These are phyloP conservation scores for Euclidia mi DNA, from an alignment of 2,888 invertebrate genomes.

Conservation along the genomic window DNA sequence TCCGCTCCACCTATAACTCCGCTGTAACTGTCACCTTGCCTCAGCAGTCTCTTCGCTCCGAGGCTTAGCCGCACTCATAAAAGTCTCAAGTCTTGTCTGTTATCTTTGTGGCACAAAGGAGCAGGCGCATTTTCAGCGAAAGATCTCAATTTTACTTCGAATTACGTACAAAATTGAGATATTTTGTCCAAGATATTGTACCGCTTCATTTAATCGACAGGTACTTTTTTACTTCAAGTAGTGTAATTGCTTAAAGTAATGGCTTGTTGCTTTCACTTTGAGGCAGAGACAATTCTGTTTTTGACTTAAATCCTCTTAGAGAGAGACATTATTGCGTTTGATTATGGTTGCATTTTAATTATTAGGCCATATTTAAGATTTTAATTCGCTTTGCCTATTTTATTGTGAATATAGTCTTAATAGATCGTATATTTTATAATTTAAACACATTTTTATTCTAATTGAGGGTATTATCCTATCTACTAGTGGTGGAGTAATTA, in stretches of 20 bases:
- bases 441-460: no score
- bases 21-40: constrained; percentile 5
- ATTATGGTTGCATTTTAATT: no score
- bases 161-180: constrained; percentile 13
- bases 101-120: constrained; percentile 45
- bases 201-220: constrained; percentile 19
- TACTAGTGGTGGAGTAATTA: no score
- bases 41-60: constrained; percentile 16
- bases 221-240: constrained; percentile 9
- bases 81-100: constrained; percentile 39
- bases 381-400: no score
- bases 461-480: no score
- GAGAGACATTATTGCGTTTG: neutral
- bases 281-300: neutral
- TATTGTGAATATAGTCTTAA: no score
- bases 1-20: no score
- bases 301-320: neutral
- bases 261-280: neutral
- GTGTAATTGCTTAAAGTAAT: constrained; percentile 14
- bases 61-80: constrained; percentile 46
- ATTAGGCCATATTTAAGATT: no score
- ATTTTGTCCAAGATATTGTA: constrained; percentile 17
- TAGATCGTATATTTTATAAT: no score
- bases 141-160: constrained; percentile 27
- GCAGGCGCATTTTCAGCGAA: constrained; percentile 21